These are phyloP conservation scores for Xiphias gladius DNA, from an alignment of 2,113 vertebrate genomes.

Conservation along the genomic window DNA sequence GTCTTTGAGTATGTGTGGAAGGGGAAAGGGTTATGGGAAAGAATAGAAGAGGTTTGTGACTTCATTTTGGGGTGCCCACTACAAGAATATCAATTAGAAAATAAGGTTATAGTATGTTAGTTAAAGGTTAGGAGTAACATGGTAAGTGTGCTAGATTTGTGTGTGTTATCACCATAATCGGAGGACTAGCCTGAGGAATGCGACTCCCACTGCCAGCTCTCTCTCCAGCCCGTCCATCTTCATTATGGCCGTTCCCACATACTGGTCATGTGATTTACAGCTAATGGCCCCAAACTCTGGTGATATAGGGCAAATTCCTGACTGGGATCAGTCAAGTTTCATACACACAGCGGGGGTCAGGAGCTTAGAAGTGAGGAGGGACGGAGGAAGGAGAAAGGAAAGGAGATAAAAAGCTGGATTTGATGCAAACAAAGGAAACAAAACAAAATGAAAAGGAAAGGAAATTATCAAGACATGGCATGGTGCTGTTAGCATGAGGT, in stretches of 20 bases:
- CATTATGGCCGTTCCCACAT: slow-evolving; percentile 70
- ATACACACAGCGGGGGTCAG: slow-evolving; percentile 61
- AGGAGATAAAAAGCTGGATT: slow-evolving; percentile 22
- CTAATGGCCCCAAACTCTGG: slow-evolving; percentile 59
- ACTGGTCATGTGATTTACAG: slow-evolving; percentile 80
- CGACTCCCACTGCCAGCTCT: slow-evolving; percentile 62
- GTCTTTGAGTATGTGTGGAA: background rate
- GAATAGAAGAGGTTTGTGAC: background rate
- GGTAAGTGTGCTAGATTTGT: background rate
- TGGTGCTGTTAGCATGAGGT: background rate
- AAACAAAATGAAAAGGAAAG: background rate
- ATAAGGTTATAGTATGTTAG: background rate
- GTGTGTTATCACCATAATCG: slow-evolving; percentile 37
- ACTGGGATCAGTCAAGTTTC: slow-evolving; percentile 70
- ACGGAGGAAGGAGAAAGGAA: slow-evolving; percentile 11
- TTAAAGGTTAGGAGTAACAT: background rate
- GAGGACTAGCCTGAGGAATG: slow-evolving; percentile 67
- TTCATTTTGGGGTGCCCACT: background rate
- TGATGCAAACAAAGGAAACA: background rate
- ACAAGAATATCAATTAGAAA: background rate
- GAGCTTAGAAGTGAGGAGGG: slow-evolving; percentile 50
- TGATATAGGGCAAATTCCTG: slow-evolving; percentile 79
- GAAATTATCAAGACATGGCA: background rate
- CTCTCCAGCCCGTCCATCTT: slow-evolving; percentile 74
- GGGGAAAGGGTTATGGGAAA: background rate